Evolutionary conservation across 2,113 vertebrate genomes (phyloP).

Genomic region (Buteo buteo): DNA sequence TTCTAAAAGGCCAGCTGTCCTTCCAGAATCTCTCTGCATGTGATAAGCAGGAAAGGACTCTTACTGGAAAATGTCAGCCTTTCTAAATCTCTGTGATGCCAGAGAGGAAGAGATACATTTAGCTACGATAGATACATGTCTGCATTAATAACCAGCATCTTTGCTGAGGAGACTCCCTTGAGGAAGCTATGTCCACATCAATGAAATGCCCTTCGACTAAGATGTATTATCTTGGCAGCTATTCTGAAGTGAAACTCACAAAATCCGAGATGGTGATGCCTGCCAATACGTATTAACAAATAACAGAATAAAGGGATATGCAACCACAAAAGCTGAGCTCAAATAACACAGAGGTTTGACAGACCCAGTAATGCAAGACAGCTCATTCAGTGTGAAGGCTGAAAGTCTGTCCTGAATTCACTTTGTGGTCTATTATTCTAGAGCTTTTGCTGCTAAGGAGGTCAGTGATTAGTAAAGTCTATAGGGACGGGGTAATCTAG

Average conservation of each 20-base stretch:
- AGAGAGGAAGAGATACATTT: slow-evolving; percentile 18
- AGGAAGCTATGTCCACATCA: slow-evolving; percentile 17
- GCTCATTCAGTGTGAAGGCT: background rate
- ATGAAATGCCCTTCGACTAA: slow-evolving; percentile 9
- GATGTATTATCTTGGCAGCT: slow-evolving; percentile 23
- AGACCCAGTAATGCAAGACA: background rate
- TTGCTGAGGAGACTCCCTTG: slow-evolving; percentile 6
- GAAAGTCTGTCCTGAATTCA: background rate
- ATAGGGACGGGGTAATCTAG: background rate
- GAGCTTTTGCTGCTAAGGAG: background rate
- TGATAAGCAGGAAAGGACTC: background rate
- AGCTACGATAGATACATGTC: background rate
- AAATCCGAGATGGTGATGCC: background rate
- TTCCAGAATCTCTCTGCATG: background rate
- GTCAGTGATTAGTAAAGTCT: background rate
- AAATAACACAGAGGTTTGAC: background rate
- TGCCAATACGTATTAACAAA: background rate
- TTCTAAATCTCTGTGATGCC: background rate
- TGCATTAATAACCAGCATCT: slow-evolving; percentile 30
- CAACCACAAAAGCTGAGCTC: background rate
- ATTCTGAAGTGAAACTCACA: slow-evolving; percentile 13
- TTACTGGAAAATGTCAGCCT: slow-evolving; percentile 24
- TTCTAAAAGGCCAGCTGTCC: slow-evolving; percentile 26
- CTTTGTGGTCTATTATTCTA: background rate
- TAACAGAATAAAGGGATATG: background rate